Evolutionary conservation across 2,113 vertebrate genomes (phyloP), one percentile per base, ranked within the genome.

Genomic region (Cercopithecus mona): DNA sequence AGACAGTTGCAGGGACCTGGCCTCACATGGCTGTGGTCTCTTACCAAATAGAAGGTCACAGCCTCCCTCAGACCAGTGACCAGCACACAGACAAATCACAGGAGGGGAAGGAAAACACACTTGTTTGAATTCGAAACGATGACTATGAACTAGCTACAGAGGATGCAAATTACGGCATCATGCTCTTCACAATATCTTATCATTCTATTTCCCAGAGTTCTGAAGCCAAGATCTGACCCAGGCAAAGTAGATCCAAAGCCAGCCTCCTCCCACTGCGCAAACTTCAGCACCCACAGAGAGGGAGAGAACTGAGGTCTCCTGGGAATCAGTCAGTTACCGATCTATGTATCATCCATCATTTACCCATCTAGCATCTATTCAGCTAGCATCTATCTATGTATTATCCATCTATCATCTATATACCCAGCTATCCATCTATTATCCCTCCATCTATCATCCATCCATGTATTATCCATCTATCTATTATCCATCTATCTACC

Each of bases 121-220:
- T 32, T 0, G 2, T 38, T 0, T 23, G 14, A 50, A 16, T 20
- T 11, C 3, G n/a, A 3, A 18, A 0, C 0, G 11, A 2, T 2
- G 30, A 5, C 50, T 22, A 3, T 14, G n/a, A 38, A 38, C 22
- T 38, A 38, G 18, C 45, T 83, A 25, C 9, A 16, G 3, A 12
- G 27, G 8, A 27, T 6, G 38, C 59, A 78, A 52, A 32, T 11
- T 12, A 25, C 16, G 35, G 16, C 25, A 40, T 27, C 18, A 14
- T 2, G 16, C 6, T n/a, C 64, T 35, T 30, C 38, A 8, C 25
- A 17, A 1, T 18, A 38, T n/a, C 55, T 70, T 57, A 5, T 23
- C 14, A 0, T 12, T 35, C 50, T 20, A 1, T 94, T 18, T 72
- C 57, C 30, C 17, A 59, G 35, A 73, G 25, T 61, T 68, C 86